Evolutionary conservation across 1,140 invertebrate species (phyloP).

Genomic region (Drosophila jambulina): DNA sequence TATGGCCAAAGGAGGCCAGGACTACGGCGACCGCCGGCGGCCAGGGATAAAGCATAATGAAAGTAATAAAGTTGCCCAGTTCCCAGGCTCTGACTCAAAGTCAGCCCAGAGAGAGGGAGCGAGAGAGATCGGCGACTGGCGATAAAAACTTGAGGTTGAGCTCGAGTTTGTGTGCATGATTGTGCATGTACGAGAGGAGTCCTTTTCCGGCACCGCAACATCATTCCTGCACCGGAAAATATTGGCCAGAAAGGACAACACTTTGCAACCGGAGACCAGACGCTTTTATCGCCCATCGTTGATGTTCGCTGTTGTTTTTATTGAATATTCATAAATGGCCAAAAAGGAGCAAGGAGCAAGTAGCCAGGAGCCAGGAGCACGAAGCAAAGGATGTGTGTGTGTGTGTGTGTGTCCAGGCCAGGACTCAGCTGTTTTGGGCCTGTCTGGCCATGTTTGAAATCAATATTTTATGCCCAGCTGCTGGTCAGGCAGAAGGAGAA

Average conservation of each 20-base stretch:
- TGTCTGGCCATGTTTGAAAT: conserved; percentile 58
- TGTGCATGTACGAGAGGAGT: not conserved
- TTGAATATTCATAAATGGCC: conserved; percentile 84
- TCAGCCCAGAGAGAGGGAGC: not conserved
- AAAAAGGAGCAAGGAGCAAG: conserved; percentile 34
- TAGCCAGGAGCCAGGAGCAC: not conserved
- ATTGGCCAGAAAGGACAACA: conserved; percentile 45
- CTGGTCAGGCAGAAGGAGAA: conserved; percentile 40
- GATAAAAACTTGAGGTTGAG: conserved; percentile 69
- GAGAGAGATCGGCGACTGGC: conserved; percentile 48
- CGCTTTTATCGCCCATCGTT: conserved; percentile 71
- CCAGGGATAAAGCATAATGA: conserved; percentile 76
- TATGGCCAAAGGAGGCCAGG: conserved; percentile 54
- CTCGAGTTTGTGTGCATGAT: not conserved
- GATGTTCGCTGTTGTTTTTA: conserved; percentile 70
- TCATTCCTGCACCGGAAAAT: conserved; percentile 41
- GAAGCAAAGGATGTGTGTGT: not conserved
- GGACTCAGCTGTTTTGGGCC: conserved; percentile 43
- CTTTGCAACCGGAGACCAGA: conserved; percentile 50
- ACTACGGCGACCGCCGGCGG: conserved; percentile 3
- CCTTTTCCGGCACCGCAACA: conserved; percentile 43
- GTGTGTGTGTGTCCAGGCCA: conserved; percentile 17
- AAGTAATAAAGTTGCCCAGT: conserved; percentile 77
- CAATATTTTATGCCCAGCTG: conserved; percentile 73
- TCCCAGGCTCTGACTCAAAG: conserved; percentile 7